Conservation (phyloP, 2,113 vertebrate genomes). For the Megaceryle maxima region DNA sequence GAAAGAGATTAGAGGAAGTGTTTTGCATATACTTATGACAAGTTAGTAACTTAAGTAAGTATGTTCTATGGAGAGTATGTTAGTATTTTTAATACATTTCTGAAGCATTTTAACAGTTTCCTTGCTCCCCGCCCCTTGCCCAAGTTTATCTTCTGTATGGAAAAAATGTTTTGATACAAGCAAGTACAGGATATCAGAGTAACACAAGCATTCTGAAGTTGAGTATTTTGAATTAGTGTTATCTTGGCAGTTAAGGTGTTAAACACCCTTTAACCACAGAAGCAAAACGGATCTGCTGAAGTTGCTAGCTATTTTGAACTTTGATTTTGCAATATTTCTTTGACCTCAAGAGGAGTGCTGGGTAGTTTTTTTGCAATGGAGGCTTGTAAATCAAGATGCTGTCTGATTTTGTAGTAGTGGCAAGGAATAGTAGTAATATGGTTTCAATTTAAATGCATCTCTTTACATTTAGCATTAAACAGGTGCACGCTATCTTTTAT, state of each 20-base stretch:
- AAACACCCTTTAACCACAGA: not conserved
- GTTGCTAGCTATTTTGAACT: not conserved
- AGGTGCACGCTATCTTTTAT: fast-evolving
- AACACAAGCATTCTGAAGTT: not conserved
- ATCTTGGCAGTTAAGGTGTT: not conserved
- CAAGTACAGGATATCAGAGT: not conserved
- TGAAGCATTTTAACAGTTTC: not conserved
- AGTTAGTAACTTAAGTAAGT: not conserved
- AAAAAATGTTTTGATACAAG: not conserved
- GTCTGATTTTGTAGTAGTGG: not conserved
- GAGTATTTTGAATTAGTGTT: not conserved
- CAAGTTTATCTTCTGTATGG: not conserved
- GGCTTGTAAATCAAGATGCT: not conserved
- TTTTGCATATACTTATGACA: not conserved
- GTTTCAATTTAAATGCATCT: not conserved
- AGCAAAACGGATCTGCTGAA: not conserved
- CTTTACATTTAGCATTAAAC: not conserved
- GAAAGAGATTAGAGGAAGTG: not conserved
- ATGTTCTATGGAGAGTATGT: not conserved
- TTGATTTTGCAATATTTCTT: not conserved
- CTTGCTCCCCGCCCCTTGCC: too few relatives aligned
- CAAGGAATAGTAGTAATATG: not conserved
- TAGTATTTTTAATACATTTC: not conserved
- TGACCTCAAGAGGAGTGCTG: not conserved
- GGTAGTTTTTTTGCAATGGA: not conserved